Base-by-base conservation (phyloP, 2,797 vertebrate genomes). In the Apogon hyalosoma region DNA sequence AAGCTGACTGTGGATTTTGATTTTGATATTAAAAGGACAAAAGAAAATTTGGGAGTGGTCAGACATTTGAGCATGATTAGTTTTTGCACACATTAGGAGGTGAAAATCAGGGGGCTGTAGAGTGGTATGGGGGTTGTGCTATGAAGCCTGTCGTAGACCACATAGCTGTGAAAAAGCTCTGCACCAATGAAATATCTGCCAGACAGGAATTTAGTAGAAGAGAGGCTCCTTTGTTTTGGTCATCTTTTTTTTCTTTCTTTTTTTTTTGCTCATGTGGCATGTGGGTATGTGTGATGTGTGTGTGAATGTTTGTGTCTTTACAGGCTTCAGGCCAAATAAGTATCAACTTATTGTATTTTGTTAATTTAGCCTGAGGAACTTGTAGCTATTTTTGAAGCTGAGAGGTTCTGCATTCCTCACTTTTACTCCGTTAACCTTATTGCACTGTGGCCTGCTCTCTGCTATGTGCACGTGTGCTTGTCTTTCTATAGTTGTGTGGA, bases 221-320 rank as follows among this genome's bases (percentile, higher is more conserved):
- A 92, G 85, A 90, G 86, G 49, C 72, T 77, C 66, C 87, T 89
- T 90, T 90, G 89, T 92, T 83, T 82, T 69, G 64, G 69, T 82
- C 75, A 57, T 82, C 59, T 52, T 38, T 53, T 75, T 70, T 56
- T 66, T 56, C 15, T 71, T 42, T 13, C n/a, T 36, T 52, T 36
- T 53, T 74, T 70, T 56, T 65, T 60, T 16, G 33, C 69, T 75
- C 69, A 66, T 79, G 75, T 76, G 79, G 71, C 53, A 36, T 39
- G 60, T 51, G 70, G 79, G 75, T 62, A 43, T 75, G 72, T 52
- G 40, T 57, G 46, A 50, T 68, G 68, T 66, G 72, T 66, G 72
- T 65, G 63, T 48, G 61, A 72, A 58, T 83, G 65, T 69, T 61
- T 76, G 72, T 60, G 54, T 59, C 62, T 59, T 57, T 52, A 21